phyloP scores from a whole-genome alignment of 2,888 invertebrate genomes.

The Drosophila ustulata region DNA sequence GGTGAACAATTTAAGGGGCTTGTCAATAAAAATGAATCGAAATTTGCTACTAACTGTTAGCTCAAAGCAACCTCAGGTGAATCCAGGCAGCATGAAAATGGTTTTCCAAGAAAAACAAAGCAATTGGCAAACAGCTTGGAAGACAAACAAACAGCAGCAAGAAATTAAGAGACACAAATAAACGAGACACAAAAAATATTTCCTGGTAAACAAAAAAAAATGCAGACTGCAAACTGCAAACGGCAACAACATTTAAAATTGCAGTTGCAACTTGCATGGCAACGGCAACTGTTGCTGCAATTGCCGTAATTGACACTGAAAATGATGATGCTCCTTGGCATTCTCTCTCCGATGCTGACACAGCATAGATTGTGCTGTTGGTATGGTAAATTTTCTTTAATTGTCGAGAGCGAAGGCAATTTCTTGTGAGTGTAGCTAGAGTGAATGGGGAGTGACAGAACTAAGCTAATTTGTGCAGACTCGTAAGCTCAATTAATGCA shows the following conservation, averaged over 20 bases:
- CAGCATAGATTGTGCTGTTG: slow-evolving; percentile 42
- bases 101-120: slow-evolving; percentile 43
- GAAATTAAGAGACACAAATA: slow-evolving; percentile 27
- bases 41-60: slow-evolving; percentile 15
- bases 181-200: slow-evolving; percentile 35
- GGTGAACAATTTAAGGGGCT: slow-evolving; percentile 8
- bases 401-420: slow-evolving; percentile 35
- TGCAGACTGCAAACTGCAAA: slow-evolving; percentile 6
- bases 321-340: slow-evolving; percentile 49
- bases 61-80: slow-evolving; percentile 22
- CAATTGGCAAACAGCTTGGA: slow-evolving; percentile 59
- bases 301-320: slow-evolving; percentile 68
- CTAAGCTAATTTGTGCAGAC: slow-evolving; percentile 32
- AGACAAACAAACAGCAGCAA: slow-evolving; percentile 31
- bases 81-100: slow-evolving; percentile 28
- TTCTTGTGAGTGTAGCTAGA: neutral
- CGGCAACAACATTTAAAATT: slow-evolving; percentile 1
- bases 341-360: slow-evolving; percentile 46
- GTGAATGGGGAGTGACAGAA: slow-evolving; percentile 2
- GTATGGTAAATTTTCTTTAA: slow-evolving; percentile 52
- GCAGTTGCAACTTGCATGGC: slow-evolving; percentile 33
- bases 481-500: slow-evolving; percentile 62
- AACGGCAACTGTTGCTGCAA: slow-evolving; percentile 35
- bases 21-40: slow-evolving; percentile 25
- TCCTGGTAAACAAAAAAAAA: slow-evolving; percentile 57